Conservation (phyloP, 2,888 invertebrate species). For the Tetramorium bicarinatum region DNA sequence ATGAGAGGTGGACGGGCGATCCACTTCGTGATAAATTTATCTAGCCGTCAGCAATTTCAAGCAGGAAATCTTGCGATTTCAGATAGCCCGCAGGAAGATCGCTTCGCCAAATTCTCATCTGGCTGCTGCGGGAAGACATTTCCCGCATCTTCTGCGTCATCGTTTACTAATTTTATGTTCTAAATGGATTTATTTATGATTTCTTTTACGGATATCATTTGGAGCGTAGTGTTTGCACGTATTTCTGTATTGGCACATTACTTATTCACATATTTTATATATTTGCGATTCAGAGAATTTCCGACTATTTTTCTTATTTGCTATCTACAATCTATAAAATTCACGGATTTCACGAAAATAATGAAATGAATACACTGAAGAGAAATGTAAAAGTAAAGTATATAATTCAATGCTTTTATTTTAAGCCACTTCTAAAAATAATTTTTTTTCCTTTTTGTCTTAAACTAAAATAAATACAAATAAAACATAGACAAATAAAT, state of each 20-base stretch:
- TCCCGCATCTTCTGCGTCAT: conserved; percentile 1
- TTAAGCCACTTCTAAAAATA: not conserved
- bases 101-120: conserved; percentile 24
- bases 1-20: conserved; percentile 32
- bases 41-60: conserved; percentile 46
- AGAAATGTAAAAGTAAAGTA: too few relatives aligned
- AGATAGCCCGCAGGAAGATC: conserved; percentile 36
- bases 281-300: not conserved
- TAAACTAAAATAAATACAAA: not conserved
- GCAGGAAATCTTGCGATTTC: conserved; percentile 37
- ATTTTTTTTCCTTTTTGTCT: not conserved
- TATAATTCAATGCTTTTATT: not conserved
- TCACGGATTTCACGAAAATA: not conserved
- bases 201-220: not conserved
- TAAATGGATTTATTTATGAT: not conserved
- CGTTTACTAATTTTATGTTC: not conserved
- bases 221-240: not conserved
- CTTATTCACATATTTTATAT: not conserved
- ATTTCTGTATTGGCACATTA: not conserved
- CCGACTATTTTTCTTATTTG: not conserved
- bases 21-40: conserved; percentile 56
- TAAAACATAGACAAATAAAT: not conserved
- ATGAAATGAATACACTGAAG: not conserved
- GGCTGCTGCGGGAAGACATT: not conserved
- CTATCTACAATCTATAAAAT: not conserved